Percentiles rank a stretch among this genome's conserved stretches.
Conservation (phyloP, 2,797 vertebrate genomes). For the Buceros bicornis region DNA sequence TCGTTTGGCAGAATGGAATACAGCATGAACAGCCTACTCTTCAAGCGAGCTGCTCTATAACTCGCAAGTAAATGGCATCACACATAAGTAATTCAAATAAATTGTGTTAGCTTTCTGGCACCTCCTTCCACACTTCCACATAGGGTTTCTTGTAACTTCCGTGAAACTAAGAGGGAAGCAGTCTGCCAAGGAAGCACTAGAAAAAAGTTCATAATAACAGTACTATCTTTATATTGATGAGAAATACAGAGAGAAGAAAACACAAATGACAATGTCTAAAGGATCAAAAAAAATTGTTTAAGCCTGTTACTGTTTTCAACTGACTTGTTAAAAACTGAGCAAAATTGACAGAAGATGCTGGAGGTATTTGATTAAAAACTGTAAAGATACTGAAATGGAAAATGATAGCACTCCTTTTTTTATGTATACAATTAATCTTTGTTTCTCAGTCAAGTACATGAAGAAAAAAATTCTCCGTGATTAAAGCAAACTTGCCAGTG, state of each 20-base stretch:
- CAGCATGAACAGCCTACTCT: accelerated
- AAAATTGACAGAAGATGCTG: background rate
- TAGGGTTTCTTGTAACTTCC: background rate
- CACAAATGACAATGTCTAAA: background rate
- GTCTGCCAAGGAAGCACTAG: background rate
- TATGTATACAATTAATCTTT: background rate
- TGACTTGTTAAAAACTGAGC: background rate
- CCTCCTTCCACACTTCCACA: background rate
- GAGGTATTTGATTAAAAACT: background rate
- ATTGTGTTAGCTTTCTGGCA: background rate
- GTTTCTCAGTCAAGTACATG: background rate
- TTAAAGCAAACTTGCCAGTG: background rate
- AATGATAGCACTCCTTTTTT: background rate
- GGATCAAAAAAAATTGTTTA: background rate
- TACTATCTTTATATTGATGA: background rate
- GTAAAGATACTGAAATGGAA: background rate
- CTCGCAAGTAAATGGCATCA: background rate
- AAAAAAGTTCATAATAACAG: background rate
- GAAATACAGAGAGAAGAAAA: background rate
- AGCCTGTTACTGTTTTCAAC: background rate
- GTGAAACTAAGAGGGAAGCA: background rate
- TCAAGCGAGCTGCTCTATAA: background rate
- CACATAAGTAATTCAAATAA: background rate
- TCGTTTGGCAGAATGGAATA: background rate
- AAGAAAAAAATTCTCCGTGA: background rate